Base-by-base conservation (phyloP, 2,888 invertebrate species). In the Diarsia mendica region DNA sequence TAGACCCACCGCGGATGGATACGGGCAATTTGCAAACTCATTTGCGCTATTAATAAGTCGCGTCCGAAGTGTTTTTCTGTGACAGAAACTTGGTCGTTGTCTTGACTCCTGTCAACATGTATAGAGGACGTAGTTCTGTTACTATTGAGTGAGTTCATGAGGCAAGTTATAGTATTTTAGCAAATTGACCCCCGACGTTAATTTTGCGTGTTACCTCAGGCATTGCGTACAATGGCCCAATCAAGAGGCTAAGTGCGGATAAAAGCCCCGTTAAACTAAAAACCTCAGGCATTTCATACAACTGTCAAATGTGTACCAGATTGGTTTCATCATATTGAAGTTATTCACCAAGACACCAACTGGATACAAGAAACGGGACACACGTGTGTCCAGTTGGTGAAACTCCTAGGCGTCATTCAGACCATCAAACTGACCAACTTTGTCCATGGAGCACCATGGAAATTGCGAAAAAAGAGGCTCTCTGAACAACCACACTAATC, bases 11-110 rank as follows among this genome's bases (percentile, higher is more conserved):
- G 80, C 85, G 76, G 82, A 80, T 86, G 88, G 90, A 88, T 91
- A 87, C 89, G 82, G 90, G 87, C 91, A 90, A 92, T 91, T 92
- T 92, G 92, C 91, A 87, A 91, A 90, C 90, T 93, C 93, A 93
- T 92, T 92, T 89, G 85, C 75, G 89, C 89, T 89, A 92, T 93
- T 92, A 92, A 92, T 91, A 92, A 90, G 88, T 87, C 82, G 77
- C 78, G 80, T 76, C 83, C 77, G 68, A 88, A 75, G 68, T 72
- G 85, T 82, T 88, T 39, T 82, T 80, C 84, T 85, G 85, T 79
- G 84, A 80, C 82, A 83, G 80, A 80, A 84, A 28, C 78, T 67
- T 67, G 72, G 79, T 83, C 72, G 70, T 66, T 60, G 66, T 77
- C 44, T 55, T 65, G 79, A 23, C n/a, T n/a, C n/a, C n/a, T 58